Evolutionary conservation across 2,797 vertebrate genomes (phyloP).

Genomic region (Anas acuta): DNA sequence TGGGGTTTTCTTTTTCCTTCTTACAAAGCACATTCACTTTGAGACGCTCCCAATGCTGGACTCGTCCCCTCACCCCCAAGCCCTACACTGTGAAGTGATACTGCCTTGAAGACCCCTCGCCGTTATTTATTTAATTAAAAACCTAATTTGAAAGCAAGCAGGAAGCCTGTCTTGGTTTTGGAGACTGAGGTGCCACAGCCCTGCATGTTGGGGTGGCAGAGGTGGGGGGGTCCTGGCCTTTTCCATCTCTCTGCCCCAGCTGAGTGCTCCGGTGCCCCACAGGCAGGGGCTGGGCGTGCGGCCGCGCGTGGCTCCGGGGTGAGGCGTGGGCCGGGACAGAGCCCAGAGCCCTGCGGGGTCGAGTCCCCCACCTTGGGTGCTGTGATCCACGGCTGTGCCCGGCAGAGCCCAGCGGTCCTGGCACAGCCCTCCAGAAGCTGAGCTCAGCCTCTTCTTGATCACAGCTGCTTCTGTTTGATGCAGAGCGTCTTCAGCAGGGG

Average conservation of each 20-base stretch:
- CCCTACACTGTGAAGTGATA: slow-evolving; percentile 81
- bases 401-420: background rate
- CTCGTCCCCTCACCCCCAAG: background rate
- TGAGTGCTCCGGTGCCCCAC: rapidly evolving
- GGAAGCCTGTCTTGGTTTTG: background rate
- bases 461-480: background rate
- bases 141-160: slow-evolving; percentile 64
- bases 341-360: background rate
- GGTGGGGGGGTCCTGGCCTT: background rate
- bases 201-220: rapidly evolving
- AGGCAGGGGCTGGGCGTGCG: no score
- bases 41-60: slow-evolving; percentile 23
- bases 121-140: slow-evolving; percentile 83
- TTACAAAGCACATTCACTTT: slow-evolving; percentile 59
- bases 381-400: rapidly evolving
- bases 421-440: background rate
- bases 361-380: rapidly evolving
- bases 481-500: background rate
- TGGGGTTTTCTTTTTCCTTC: slow-evolving; percentile 42
- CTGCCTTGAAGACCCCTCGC: slow-evolving; percentile 76
- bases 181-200: rapidly evolving
- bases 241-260: background rate
- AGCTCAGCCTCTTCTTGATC: background rate
- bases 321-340: rapidly evolving
- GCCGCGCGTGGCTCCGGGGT: rapidly evolving